Evolutionary conservation across 2,888 invertebrate genomes (phyloP), one percentile per base, ranked within the genome.

Genomic region (Pogonocherus hispidulus): DNA sequence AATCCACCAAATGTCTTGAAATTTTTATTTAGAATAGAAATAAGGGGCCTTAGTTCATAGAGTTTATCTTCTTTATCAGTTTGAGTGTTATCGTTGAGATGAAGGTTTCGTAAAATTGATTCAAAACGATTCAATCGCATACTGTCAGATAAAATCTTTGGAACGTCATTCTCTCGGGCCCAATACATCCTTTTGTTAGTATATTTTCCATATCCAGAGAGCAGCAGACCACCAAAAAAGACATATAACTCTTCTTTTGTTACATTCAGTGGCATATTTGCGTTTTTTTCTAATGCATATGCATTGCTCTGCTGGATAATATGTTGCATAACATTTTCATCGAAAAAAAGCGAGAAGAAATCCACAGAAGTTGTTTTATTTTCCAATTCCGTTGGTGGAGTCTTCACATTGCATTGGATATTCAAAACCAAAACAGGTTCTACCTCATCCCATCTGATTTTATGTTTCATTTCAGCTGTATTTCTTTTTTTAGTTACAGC

Each of bases 1-100:
- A 70, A 51, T 60, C 70, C 63, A 67, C 63, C 70, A 66, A 65
- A 56, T 37, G 54, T 56, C 49, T 32, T 63, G 23, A 73, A 70
- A 49, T 57, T 70, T 16, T 54, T 41, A 35, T 71, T 70, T 22
- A 71, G 57, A 22, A 51, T 44, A 11, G 41, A 20, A 19, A 74
- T 72, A 11, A 70, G 16, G 6, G 72, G 70, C 37, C 57, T 56
- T 5, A 74, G 54, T 67, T 73, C 73, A 44, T 71, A 74, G 6
- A 74, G 54, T 54, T 35, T 54, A 62, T 70, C 64, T 20, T 44
- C 49, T 57, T 16, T 57, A 16, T 57, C 18, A 18, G 49, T 57
- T 41, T 41, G 18, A 41, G 35, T 46, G 20, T 57, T 57, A 41
- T 57, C 57, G 37, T 57, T 57, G 4, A 57, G 37, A 18, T 57